Conservation (phyloP, 2,113 vertebrate species). For the Daboia siamensis region DNA sequence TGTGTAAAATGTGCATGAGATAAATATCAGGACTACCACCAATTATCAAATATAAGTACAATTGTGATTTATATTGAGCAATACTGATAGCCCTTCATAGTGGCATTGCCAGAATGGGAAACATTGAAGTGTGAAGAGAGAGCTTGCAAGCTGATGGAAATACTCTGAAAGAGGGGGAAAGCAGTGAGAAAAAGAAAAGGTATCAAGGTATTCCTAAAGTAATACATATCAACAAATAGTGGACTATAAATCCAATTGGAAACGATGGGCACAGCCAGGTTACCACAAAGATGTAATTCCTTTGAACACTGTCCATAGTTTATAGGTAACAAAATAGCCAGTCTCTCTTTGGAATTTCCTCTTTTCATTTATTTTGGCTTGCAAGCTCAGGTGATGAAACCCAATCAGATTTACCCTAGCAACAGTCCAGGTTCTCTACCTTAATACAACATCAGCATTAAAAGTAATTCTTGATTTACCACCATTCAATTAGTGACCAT, state of each 20-base stretch:
- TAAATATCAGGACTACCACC: neutral
- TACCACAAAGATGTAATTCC: neutral
- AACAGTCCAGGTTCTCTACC: neutral
- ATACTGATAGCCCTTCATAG: neutral
- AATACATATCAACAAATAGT: neutral
- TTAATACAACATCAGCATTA: neutral
- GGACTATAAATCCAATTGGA: neutral
- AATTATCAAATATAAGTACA: neutral
- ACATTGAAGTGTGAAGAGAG: neutral
- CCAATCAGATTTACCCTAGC: neutral
- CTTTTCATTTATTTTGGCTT: neutral
- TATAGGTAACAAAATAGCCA: neutral
- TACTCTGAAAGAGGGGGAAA: neutral
- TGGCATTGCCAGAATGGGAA: neutral
- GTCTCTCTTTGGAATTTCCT: neutral
- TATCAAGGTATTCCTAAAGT: neutral
- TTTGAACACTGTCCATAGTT: neutral
- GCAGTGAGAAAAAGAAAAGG: neutral
- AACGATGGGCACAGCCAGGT: neutral
- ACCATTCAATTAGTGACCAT: neutral
- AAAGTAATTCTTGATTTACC: neutral
- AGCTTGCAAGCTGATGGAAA: neutral
- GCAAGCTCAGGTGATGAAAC: neutral
- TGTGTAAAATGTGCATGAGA: neutral
- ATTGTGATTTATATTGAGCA: neutral